A percentile compares a stretch with the other conserved stretches of the same genome.
phyloP scores from a whole-genome alignment of 1,140 invertebrate species.

The Eriosoma lanigerum region DNA sequence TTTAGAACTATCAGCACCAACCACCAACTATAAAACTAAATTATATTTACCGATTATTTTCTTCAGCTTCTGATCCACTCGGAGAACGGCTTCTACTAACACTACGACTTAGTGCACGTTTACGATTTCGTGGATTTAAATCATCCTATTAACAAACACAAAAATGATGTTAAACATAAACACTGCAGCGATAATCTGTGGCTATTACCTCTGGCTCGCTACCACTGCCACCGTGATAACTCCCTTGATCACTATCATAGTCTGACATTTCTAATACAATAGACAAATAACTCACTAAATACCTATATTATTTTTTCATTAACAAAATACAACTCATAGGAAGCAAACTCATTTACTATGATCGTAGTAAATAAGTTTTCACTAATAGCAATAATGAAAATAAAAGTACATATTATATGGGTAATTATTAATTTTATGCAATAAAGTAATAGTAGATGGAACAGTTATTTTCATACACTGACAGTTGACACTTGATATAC shows the following conservation, averaged over 20 bases:
- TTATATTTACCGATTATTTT: slow-evolving; percentile 38
- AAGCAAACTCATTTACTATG: too few relatives aligned
- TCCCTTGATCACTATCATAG: slow-evolving; percentile 36
- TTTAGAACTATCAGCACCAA: background rate
- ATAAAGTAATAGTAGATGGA: too few relatives aligned
- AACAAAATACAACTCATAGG: too few relatives aligned
- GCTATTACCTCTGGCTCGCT: slow-evolving; percentile 31
- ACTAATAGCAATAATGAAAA: too few relatives aligned
- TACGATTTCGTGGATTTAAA: slow-evolving; percentile 10
- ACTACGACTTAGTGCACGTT: slow-evolving; percentile 45
- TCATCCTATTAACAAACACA: slow-evolving; percentile 7
- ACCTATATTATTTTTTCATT: too few relatives aligned
- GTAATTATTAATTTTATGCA: too few relatives aligned
- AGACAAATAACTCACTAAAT: too few relatives aligned
- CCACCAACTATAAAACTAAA: background rate
- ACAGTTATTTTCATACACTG: too few relatives aligned
- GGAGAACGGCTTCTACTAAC: slow-evolving; percentile 54
- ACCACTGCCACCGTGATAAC: slow-evolving; percentile 15
- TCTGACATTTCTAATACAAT: slow-evolving; percentile 35
- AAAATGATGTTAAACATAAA: background rate
- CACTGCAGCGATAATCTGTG: background rate
- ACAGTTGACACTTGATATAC: too few relatives aligned
- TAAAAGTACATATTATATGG: too few relatives aligned
- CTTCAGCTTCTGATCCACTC: slow-evolving; percentile 54
- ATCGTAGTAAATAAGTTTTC: too few relatives aligned